phyloP scores from a whole-genome alignment of 2,113 vertebrate genomes.

The Peromyscus californicus region DNA sequence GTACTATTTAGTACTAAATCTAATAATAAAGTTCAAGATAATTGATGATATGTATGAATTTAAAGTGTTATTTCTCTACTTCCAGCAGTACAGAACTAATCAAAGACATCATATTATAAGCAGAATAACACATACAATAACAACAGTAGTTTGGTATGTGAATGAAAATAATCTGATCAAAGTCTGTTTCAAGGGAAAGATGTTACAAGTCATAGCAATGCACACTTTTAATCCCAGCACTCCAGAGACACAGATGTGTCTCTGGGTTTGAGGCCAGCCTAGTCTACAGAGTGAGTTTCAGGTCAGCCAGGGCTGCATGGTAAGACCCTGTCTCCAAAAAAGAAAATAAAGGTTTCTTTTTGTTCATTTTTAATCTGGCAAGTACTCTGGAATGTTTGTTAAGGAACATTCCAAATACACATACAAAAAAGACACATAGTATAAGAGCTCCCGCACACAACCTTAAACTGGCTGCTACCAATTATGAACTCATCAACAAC shows the following conservation, averaged over 20 bases:
- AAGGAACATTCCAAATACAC: not conserved
- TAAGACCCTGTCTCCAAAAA: not conserved
- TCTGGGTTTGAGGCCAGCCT: not conserved
- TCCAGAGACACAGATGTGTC: not conserved
- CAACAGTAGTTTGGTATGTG: not conserved
- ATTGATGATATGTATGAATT: not conserved
- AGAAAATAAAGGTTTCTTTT: not conserved
- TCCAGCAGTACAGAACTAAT: not conserved
- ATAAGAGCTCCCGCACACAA: not conserved
- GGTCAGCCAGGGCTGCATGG: not conserved
- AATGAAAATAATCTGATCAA: conserved; percentile 28
- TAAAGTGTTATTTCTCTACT: conserved; percentile 2
- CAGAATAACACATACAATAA: not conserved
- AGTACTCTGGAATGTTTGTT: not conserved
- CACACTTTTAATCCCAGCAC: not conserved
- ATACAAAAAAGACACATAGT: not conserved
- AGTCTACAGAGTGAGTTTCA: not conserved
- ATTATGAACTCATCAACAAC: not conserved
- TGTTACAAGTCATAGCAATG: not conserved
- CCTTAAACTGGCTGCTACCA: not conserved
- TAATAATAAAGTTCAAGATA: conserved; percentile 18
- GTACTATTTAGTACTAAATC: conserved; percentile 14
- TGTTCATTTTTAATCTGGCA: not conserved
- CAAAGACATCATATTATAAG: not conserved
- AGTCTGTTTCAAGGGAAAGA: not conserved